Evolutionary conservation across 2,888 invertebrate species (phyloP).

Genomic region (Tryphoninae sp.): DNA sequence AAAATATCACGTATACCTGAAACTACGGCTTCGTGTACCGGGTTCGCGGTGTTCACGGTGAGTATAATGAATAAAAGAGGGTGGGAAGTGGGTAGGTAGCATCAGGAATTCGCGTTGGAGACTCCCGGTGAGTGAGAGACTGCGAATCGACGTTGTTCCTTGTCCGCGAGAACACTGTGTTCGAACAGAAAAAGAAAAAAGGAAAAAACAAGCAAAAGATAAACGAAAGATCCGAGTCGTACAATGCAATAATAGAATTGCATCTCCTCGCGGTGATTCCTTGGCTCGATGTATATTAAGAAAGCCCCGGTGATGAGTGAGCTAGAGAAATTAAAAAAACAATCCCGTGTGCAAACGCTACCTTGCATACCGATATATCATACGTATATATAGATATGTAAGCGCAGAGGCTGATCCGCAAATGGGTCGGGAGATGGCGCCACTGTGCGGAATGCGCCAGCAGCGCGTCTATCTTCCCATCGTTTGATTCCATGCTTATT

Average conservation of each 20-base stretch:
- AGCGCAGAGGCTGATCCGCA: slow-evolving; percentile 72
- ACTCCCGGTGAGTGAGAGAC: slow-evolving; percentile 39
- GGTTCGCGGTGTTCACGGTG: slow-evolving; percentile 40
- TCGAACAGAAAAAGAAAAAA: slow-evolving; percentile 2
- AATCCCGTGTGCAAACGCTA: slow-evolving; percentile 1
- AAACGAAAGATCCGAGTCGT: slow-evolving; percentile 32
- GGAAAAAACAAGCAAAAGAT: slow-evolving; percentile 12
- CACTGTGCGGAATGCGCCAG: slow-evolving; percentile 60
- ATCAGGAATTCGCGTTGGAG: slow-evolving; percentile 66
- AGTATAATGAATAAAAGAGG: slow-evolving; percentile 65
- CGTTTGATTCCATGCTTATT: not conserved
- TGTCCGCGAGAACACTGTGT: slow-evolving; percentile 16
- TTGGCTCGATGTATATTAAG: slow-evolving; percentile 28
- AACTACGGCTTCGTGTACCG: slow-evolving; percentile 41
- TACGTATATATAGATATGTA: slow-evolving; percentile 2
- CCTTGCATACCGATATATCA: not conserved
- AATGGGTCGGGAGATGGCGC: slow-evolving; percentile 74
- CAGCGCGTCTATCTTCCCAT: not conserved
- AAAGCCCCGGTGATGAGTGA: slow-evolving; percentile 38
- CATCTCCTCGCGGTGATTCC: slow-evolving; percentile 46
- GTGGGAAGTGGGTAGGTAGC: slow-evolving; percentile 68
- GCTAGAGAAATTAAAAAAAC: slow-evolving; percentile 11
- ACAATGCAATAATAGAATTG: slow-evolving; percentile 51
- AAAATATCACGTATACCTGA: slow-evolving; percentile 35
- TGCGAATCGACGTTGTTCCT: slow-evolving; percentile 45